Evolutionary conservation across 1,140 invertebrate genomes (phyloP).

Genomic region (Drosophila yakuba): DNA sequence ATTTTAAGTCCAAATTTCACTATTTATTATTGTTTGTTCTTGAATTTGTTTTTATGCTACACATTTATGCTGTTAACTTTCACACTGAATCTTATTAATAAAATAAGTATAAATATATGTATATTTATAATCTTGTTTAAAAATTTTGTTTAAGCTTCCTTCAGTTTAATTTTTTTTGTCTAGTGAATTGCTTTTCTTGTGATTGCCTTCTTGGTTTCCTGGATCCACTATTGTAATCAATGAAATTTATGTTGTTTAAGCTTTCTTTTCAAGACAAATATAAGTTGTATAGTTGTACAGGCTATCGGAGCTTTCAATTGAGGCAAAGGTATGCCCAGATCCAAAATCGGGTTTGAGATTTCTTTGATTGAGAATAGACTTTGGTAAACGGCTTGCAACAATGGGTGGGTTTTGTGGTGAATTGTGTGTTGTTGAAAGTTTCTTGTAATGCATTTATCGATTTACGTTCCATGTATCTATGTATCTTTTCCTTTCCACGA

Average conservation of each 20-base stretch:
- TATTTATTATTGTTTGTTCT: slow-evolving; percentile 43
- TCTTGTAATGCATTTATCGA: background rate
- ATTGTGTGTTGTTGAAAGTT: slow-evolving; percentile 1
- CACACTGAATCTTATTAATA: slow-evolving; percentile 63
- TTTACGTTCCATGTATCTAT: too few species aligned
- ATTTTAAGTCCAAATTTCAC: slow-evolving; percentile 63
- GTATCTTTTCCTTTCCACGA: background rate
- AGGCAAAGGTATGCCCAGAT: slow-evolving; percentile 47
- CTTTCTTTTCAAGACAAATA: slow-evolving; percentile 24
- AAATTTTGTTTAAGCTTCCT: slow-evolving; percentile 42
- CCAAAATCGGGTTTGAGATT: slow-evolving; percentile 56
- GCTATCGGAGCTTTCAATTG: slow-evolving; percentile 69
- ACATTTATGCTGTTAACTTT: slow-evolving; percentile 79
- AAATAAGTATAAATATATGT: slow-evolving; percentile 60
- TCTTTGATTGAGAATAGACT: slow-evolving; percentile 25
- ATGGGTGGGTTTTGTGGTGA: slow-evolving; percentile 61
- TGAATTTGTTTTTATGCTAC: slow-evolving; percentile 52
- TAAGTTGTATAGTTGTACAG: slow-evolving; percentile 56
- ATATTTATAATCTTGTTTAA: slow-evolving; percentile 54
- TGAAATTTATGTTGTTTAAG: slow-evolving; percentile 18
- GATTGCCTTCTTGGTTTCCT: background rate
- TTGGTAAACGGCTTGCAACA: slow-evolving; percentile 37
- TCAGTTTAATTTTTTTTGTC: slow-evolving; percentile 28
- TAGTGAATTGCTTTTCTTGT: slow-evolving; percentile 35
- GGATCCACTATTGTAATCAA: slow-evolving; percentile 21